Evolutionary conservation across 2,797 vertebrate species (phyloP), one percentile per base, ranked within the genome.

Genomic region (Delichon dasypus): DNA sequence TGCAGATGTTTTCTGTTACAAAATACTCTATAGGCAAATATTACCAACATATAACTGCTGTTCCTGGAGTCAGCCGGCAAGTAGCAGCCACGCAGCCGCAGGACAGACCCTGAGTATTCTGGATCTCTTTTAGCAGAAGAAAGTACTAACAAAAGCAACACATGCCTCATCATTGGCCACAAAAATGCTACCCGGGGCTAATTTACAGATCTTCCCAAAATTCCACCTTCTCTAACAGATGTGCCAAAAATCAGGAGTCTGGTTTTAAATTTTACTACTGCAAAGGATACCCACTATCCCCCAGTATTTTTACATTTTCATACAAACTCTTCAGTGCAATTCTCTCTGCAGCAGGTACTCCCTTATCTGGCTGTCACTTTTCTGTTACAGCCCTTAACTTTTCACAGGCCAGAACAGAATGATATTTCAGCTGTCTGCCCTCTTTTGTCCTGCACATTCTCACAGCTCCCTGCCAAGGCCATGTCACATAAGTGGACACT

Each of bases 1-100:
- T 95, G 89, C 88, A 96, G 91, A 95, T 96, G 96, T 96, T 96
- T 96, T 95, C 85, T 91, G 89, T 97, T 96, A 96, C 54, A 61
- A 91, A 94, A 77, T 72, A 82, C 89, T 94, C 94, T 89, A 95
- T 93, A 97, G 91, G 94, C 93, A 96, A 95, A 85, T 82, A 90
- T 67, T 85, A 83, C 74, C 88, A 93, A 54, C 81, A 82, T 71
- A 54, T 51, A 93, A 90, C 83, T 93, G 89, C 76, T 4, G 17
- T 71, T 94, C 70, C 71, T 66, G 85, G 76, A 90, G 91, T 62
- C 85, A 92, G 87, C 53, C 73, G 65, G n/a, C 67, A 71, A 85
- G 65, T 85, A 85, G 42, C 88, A 94, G 77, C 71, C 61, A 57
- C 0, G 2, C 67, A 88, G 91, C 45, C 45, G 0, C 80, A 85